Base-by-base conservation (phyloP, 2,113 vertebrate genomes). In the Vulpes ferrilata region DNA sequence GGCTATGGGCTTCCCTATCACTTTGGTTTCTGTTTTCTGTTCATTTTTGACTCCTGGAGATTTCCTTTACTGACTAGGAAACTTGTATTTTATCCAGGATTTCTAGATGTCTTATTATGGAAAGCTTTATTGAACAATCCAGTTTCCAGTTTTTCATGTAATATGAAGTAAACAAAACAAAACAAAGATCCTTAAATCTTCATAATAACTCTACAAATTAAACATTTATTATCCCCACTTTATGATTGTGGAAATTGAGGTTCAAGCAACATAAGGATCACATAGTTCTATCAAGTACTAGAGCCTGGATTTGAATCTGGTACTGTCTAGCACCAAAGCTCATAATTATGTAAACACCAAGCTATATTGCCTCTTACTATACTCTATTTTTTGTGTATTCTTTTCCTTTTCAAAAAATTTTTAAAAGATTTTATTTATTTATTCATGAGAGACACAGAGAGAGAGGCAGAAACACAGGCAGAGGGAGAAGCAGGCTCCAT, bases 161-260 rank as follows among this genome's bases (percentile, higher is more conserved):
- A 76, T 89, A 65, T 78, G 27, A 85, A 95, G 62, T 82, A 92
- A 69, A 95, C 97, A 23, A 74, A 25, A 43, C 11, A 43, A 74
- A 73, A 74, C 30, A 17, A 73, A 71, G 30, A 11, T 90, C 35
- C 38, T 92, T 90, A 94, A 48, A 67, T 92, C 64, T 93, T 95
- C 87, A 95, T 51, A 96, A 95, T 27, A 89, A 76, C 12, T 15
- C 19, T 92, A 91, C 11, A 92, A 95, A 95, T 96, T 74, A 95
- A 67, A 17, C 22, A 67, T 57, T 74, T 69, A 85, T 78, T 67
- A 25, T 64, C 78, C 12, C 23, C 32, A 92, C 82, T 89, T 82
- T 93, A 82, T 95, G 79, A 60, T n/a, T 87, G 60, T 88, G 35
- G 35, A 65, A 84, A 71, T 60, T 94, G 65, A 51, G 76, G 17